A percentile compares a stretch with the other conserved stretches of the same genome.
Conservation (phyloP, 2,113 vertebrate species). For the Picathartes gymnocephalus region DNA sequence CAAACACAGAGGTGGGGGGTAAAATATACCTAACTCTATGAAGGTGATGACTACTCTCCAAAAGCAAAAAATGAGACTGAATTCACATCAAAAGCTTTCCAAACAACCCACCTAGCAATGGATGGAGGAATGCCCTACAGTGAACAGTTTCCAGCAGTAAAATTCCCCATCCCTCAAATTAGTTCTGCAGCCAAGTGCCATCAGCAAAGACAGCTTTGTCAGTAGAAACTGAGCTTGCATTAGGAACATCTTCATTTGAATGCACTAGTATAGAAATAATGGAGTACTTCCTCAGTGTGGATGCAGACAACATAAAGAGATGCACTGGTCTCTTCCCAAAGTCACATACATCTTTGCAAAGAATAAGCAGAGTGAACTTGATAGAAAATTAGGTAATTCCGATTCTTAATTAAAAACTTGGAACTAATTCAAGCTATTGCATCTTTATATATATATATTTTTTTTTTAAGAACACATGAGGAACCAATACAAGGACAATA, state of each 20-base stretch:
- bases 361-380: background rate
- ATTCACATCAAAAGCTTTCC: background rate
- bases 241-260: background rate
- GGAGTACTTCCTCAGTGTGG: background rate
- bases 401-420: background rate
- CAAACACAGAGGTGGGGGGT: background rate
- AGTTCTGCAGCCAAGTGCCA: background rate
- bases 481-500: background rate
- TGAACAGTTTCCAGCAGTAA: background rate
- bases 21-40: background rate
- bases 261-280: background rate
- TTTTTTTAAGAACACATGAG: background rate
- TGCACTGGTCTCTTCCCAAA: background rate
- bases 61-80: background rate
- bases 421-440: background rate
- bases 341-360: background rate
- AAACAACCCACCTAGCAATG: background rate
- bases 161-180: no score
- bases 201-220: background rate
- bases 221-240: background rate
- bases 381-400: background rate
- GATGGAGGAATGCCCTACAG: background rate
- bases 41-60: background rate
- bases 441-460: no score
- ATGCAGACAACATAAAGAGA: background rate